Evolutionary conservation across 2,888 invertebrate genomes (phyloP).

Genomic region (Stomorhina lunata): DNA sequence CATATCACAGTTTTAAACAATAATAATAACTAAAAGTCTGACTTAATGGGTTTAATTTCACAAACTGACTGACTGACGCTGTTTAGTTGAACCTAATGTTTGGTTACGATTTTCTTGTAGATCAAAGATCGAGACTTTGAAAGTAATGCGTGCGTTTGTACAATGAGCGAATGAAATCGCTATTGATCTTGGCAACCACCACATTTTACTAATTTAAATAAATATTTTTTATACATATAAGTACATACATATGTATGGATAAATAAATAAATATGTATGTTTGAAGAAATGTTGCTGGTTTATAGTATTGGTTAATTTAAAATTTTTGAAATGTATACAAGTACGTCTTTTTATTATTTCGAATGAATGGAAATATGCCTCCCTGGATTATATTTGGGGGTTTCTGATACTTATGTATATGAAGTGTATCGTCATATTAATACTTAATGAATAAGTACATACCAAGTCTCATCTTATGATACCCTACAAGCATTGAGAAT

Average conservation of each 20-base stretch:
- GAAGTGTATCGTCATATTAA: too few species aligned
- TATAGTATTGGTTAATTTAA: too few species aligned
- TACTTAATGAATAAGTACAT: too few species aligned
- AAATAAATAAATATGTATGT: background rate
- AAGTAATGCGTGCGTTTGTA: background rate
- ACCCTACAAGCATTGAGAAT: too few species aligned
- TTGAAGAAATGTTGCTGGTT: too few species aligned
- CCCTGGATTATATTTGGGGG: too few species aligned
- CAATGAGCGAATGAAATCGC: background rate
- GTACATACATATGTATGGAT: background rate
- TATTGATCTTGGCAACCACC: constrained; percentile 42
- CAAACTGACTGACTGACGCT: constrained; percentile 45
- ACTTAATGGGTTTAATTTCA: constrained; percentile 37
- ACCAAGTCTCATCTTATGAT: too few species aligned
- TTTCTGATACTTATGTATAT: too few species aligned
- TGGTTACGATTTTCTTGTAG: constrained; percentile 37
- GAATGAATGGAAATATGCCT: too few species aligned
- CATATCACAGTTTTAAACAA: constrained; percentile 46
- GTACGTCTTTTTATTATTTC: too few species aligned
- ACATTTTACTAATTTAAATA: background rate
- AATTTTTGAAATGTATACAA: too few species aligned
- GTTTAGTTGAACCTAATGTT: constrained; percentile 32
- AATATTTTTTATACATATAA: background rate
- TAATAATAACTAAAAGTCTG: constrained; percentile 38
- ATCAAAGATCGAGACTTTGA: background rate